Evolutionary conservation across 2,888 invertebrate species (phyloP).

Genomic region (Oligia latruncula): DNA sequence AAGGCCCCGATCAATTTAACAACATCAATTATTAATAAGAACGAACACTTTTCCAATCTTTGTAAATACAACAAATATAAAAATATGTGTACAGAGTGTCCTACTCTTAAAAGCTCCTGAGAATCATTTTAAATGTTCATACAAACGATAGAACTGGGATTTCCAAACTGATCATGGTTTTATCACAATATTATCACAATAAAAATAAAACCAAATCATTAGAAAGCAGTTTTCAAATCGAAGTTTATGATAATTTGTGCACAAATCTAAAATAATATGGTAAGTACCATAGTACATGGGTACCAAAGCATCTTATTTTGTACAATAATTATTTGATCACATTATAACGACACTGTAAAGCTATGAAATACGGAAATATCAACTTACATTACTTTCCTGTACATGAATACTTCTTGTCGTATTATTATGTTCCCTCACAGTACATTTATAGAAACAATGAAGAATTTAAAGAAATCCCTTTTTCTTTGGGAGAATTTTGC

Average conservation of each 20-base stretch:
- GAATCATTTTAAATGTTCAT: constrained; percentile 50
- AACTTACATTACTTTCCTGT: constrained; percentile 63
- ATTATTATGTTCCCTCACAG: constrained; percentile 62
- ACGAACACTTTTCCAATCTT: constrained; percentile 57
- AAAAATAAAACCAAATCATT: constrained; percentile 63
- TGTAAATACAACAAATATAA: constrained; percentile 64
- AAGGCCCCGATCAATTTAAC: constrained; percentile 68
- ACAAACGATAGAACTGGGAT: constrained; percentile 55
- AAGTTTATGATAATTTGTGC: constrained; percentile 54
- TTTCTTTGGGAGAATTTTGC: constrained; percentile 16
- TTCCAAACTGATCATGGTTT: constrained; percentile 51
- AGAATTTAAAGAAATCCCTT: constrained; percentile 9
- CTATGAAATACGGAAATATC: constrained; percentile 65
- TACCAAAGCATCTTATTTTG: constrained; percentile 60
- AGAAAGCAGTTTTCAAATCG: constrained; percentile 49
- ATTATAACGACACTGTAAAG: constrained; percentile 63
- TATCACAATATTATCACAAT: constrained; percentile 71
- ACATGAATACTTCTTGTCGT: constrained; percentile 62
- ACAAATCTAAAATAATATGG: constrained; percentile 55
- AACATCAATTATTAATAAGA: constrained; percentile 62
- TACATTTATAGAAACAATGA: constrained; percentile 41
- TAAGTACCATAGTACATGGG: constrained; percentile 62
- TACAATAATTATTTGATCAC: constrained; percentile 59
- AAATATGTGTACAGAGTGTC: constrained; percentile 61
- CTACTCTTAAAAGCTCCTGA: constrained; percentile 52